These are phyloP conservation scores for Arvicanthis niloticus DNA, from an alignment of 2,113 vertebrate species.

Conservation along the genomic window DNA sequence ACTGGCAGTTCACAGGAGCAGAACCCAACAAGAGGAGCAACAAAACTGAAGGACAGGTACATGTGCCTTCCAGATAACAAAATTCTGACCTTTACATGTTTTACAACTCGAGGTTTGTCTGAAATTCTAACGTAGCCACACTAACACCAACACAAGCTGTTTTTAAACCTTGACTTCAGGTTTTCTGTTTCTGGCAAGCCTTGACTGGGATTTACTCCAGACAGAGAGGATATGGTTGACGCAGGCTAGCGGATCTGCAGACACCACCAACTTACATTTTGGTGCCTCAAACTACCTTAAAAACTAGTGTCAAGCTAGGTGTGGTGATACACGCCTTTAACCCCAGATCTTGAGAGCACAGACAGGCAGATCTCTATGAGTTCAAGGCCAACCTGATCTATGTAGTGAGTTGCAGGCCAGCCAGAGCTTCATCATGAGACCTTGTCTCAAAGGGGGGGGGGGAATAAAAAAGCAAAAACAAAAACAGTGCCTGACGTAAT, in stretches of 20 bases:
- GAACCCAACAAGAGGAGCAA: background rate
- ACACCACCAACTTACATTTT: conserved; percentile 4
- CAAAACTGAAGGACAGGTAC: no score
- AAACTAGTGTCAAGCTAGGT: background rate
- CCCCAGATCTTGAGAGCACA: background rate
- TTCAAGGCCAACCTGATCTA: background rate
- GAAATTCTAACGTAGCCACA: background rate
- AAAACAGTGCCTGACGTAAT: conserved; percentile 16
- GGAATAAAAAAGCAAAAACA: background rate
- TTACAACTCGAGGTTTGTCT: background rate
- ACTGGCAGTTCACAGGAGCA: background rate
- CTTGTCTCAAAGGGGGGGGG: background rate
- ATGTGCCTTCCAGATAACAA: background rate
- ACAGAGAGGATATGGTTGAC: background rate
- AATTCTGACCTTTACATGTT: background rate
- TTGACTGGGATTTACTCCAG: background rate
- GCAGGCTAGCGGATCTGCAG: background rate
- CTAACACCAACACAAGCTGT: background rate
- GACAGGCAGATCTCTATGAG: background rate
- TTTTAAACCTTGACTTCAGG: background rate
- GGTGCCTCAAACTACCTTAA: conserved; percentile 3
- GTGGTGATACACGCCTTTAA: background rate
- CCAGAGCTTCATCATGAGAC: background rate
- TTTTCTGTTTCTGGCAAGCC: conserved; percentile 31
- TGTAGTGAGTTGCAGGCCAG: background rate